Evolutionary conservation across 2,797 vertebrate species (phyloP).

Genomic region (Spea hammondii): DNA sequence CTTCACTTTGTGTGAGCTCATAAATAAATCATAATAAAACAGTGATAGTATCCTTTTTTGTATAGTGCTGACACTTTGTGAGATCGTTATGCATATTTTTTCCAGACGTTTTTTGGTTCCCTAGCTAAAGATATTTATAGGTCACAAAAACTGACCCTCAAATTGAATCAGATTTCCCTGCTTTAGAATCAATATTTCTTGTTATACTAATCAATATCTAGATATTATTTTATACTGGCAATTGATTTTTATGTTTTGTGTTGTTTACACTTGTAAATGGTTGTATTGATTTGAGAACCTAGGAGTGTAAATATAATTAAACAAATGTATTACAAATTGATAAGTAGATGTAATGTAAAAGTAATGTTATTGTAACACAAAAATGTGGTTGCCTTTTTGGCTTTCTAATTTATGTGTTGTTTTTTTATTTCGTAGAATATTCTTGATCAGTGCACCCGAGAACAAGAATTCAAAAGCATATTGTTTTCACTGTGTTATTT

Average conservation of each 20-base stretch:
- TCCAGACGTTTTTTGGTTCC: background rate
- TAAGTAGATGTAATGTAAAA: background rate
- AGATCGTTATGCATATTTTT: background rate
- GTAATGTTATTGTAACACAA: background rate
- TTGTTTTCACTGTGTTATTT: conserved; percentile 79
- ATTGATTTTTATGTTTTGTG: conserved; percentile 31
- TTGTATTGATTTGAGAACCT: conserved; percentile 35
- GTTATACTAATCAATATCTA: conserved; percentile 21
- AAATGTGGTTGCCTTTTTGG: conserved; percentile 1
- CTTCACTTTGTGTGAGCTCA: background rate
- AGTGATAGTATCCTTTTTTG: background rate
- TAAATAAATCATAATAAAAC: background rate
- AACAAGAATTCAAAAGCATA: conserved; percentile 83
- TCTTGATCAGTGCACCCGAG: conserved; percentile 76
- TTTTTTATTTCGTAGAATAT: conserved; percentile 65
- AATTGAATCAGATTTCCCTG: background rate
- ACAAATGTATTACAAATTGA: conserved; percentile 16
- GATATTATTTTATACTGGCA: background rate
- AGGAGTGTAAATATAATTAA: conserved; percentile 6
- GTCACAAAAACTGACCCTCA: background rate
- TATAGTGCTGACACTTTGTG: background rate
- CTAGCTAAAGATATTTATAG: background rate
- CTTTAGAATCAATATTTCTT: background rate
- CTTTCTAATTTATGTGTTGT: conserved; percentile 16
- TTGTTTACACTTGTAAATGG: conserved; percentile 9